phyloP scores from a whole-genome alignment of 2,113 vertebrate species.

The Onychostruthus taczanowskii region DNA sequence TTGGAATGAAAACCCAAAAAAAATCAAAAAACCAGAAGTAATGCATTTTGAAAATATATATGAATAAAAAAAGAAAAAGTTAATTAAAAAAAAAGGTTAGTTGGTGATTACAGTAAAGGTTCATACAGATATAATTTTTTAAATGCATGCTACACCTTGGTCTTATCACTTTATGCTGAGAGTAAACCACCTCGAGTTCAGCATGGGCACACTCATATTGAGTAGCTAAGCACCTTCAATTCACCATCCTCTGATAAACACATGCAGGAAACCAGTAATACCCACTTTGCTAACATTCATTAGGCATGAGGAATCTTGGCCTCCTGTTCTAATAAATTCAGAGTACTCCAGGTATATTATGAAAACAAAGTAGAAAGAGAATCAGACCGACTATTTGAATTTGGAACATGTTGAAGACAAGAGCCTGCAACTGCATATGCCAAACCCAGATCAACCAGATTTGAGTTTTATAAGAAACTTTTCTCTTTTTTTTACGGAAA shows the following conservation, averaged over 20 bases:
- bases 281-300: slow-evolving; percentile 6
- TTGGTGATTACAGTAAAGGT: not conserved
- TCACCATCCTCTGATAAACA: not conserved
- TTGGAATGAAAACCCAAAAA: not conserved
- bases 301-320: not conserved
- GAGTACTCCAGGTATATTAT: not conserved
- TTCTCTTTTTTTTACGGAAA: not conserved
- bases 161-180: not conserved
- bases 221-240: not conserved
- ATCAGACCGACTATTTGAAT: not conserved
- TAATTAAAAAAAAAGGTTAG: not conserved
- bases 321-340: not conserved
- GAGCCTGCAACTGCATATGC: not conserved
- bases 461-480: not conserved
- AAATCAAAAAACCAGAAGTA: not conserved
- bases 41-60: not conserved
- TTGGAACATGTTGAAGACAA: not conserved
- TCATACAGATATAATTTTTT: not conserved
- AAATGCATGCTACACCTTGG: not conserved
- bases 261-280: not conserved
- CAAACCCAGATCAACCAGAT: not conserved
- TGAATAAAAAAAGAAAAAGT: not conserved
- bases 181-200: not conserved
- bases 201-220: not conserved
- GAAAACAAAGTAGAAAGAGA: not conserved